Percentiles rank a stretch among this genome's conserved stretches.
phyloP scores from a whole-genome alignment of 2,888 invertebrate species.

The Myathropa florea region DNA sequence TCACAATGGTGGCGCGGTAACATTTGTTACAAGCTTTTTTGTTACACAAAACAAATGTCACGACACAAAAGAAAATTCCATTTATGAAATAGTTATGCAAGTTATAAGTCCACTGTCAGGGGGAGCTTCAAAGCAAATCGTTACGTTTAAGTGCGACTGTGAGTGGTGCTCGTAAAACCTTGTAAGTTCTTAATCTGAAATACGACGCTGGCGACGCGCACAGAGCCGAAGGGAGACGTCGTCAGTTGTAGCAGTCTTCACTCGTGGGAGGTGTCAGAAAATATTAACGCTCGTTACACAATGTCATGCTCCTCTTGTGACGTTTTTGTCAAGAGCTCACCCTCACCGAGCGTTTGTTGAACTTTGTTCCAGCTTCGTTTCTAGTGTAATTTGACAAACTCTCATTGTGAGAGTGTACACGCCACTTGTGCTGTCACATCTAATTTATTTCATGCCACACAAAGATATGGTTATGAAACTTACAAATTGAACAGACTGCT shows the following conservation, averaged over 20 bases:
- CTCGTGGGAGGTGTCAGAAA: neutral
- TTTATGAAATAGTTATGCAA: conserved; percentile 9
- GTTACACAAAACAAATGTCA: neutral
- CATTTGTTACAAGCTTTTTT: neutral
- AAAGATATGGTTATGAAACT: neutral
- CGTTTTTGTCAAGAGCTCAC: neutral
- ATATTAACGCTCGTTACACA: conserved; percentile 9
- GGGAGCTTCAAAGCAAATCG: neutral
- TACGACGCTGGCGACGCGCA: neutral
- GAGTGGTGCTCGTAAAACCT: neutral
- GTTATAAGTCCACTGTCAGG: neutral
- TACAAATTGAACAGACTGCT: neutral
- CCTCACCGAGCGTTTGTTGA: conserved; percentile 1
- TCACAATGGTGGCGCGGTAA: neutral
- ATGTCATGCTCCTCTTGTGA: conserved; percentile 15
- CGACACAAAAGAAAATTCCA: neutral
- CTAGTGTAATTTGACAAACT: conserved; percentile 2
- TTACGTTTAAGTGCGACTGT: neutral
- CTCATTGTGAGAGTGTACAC: neutral
- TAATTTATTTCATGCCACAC: neutral
- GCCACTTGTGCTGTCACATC: neutral
- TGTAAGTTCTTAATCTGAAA: neutral
- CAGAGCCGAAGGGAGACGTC: neutral
- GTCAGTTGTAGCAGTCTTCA: neutral
- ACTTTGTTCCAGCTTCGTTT: neutral